These are phyloP conservation scores for Magallana angulata DNA, from an alignment of 1,140 invertebrate genomes.

Conservation along the genomic window DNA sequence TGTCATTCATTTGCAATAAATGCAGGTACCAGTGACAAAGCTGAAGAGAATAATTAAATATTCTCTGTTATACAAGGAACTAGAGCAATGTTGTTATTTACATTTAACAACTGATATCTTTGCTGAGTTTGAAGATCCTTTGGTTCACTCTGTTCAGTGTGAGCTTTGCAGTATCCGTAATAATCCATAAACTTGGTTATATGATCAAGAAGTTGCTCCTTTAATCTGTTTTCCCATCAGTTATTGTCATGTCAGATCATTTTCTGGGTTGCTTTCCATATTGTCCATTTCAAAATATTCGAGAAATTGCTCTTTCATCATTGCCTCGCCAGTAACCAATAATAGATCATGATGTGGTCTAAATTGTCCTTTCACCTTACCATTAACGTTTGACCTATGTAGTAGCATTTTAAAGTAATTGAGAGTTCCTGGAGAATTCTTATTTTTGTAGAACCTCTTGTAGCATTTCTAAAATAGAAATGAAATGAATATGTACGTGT, in stretches of 20 bases:
- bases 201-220: not conserved
- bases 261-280: not conserved
- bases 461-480: not conserved
- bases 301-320: not conserved
- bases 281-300: constrained; percentile 31
- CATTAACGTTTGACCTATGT: constrained; percentile 9
- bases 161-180: not conserved
- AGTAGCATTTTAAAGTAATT: not conserved
- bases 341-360: not conserved
- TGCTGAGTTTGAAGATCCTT: not conserved
- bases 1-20: constrained; percentile 9
- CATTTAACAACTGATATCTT: not conserved
- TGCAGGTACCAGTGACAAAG: constrained; percentile 40
- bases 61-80: not conserved
- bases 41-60: not conserved
- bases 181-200: not conserved
- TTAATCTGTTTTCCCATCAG: not conserved
- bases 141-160: not conserved
- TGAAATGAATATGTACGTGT: too few relatives aligned
- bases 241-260: not conserved
- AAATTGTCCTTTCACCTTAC: constrained; percentile 22
- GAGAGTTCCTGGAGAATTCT: not conserved
- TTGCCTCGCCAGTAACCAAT: constrained; percentile 2
- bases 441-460: not conserved
- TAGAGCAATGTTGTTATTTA: too few relatives aligned